phyloP scores from a whole-genome alignment of 53 echinoderm and acorn worm genomes.

The Stichopus horrens region DNA sequence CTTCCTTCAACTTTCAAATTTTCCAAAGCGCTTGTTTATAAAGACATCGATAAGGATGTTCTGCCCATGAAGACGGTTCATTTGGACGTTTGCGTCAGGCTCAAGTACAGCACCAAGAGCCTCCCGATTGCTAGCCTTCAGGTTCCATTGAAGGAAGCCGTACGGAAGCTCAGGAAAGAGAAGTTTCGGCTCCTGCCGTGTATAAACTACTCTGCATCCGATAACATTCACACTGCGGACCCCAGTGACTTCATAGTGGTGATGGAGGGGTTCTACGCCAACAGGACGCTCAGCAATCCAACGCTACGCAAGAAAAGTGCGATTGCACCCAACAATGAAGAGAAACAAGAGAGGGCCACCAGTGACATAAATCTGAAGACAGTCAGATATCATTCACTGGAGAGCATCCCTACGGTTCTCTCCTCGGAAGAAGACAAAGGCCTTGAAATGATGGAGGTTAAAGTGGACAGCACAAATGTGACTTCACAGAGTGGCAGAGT shows the following conservation, averaged over 20 bases:
- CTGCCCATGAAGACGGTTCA: slow-evolving; percentile 73
- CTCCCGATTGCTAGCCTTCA: slow-evolving; percentile 86
- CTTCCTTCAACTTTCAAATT: slow-evolving; percentile 84
- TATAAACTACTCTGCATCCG: slow-evolving; percentile 85
- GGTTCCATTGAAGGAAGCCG: slow-evolving; percentile 78
- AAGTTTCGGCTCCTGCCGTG: slow-evolving; percentile 71
- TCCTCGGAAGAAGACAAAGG: slow-evolving; percentile 44
- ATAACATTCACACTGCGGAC: slow-evolving; percentile 83
- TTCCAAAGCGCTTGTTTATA: slow-evolving; percentile 80
- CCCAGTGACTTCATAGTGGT: slow-evolving; percentile 87
- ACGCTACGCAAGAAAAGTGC: slow-evolving; percentile 63
- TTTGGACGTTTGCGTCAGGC: slow-evolving; percentile 77
- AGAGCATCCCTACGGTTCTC: slow-evolving; percentile 76
- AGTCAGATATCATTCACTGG: slow-evolving; percentile 75
- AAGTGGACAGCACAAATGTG: slow-evolving; percentile 40
- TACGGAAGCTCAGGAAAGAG: slow-evolving; percentile 77
- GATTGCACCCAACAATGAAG: slow-evolving; percentile 43
- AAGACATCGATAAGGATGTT: slow-evolving; percentile 76
- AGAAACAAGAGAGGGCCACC: slow-evolving; percentile 59
- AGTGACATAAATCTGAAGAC: slow-evolving; percentile 86
- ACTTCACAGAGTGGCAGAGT: slow-evolving; percentile 13
- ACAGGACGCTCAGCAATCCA: slow-evolving; percentile 81
- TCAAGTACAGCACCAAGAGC: slow-evolving; percentile 83
- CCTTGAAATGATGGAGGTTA: slow-evolving; percentile 63
- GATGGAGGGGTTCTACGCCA: slow-evolving; percentile 87